phyloP scores from a whole-genome alignment of 2,797 vertebrate species.

The Anniella stebbinsi region DNA sequence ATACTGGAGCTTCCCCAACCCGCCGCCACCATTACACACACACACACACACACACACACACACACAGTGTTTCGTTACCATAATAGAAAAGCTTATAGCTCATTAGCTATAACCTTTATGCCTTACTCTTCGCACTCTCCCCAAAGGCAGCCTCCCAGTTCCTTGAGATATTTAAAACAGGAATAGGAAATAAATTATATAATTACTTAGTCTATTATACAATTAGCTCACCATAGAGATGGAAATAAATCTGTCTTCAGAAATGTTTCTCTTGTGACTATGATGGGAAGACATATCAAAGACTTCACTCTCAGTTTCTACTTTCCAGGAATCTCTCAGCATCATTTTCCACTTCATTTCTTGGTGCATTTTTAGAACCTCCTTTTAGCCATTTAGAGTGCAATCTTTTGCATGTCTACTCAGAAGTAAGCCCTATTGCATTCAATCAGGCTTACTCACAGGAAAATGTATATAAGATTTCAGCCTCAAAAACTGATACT shows the following conservation, averaged over 20 bases:
- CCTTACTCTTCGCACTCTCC: conserved; percentile 30
- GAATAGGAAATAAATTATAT: conserved; percentile 50
- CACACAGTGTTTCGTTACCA: conserved; percentile 1
- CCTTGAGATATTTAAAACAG: conserved; percentile 46
- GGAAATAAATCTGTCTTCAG: conserved; percentile 46
- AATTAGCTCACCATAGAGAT: conserved; percentile 49
- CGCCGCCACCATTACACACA: background rate
- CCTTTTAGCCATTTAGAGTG: background rate
- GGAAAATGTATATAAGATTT: no score
- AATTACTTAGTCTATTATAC: conserved; percentile 46
- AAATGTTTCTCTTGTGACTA: conserved; percentile 10
- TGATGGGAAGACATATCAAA: conserved; percentile 10
- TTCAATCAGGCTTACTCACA: no score
- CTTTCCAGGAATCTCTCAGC: conserved; percentile 13
- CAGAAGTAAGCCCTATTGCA: no score
- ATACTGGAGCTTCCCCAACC: background rate
- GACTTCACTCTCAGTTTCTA: background rate
- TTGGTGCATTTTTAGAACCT: background rate
- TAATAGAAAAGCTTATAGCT: conserved; percentile 23
- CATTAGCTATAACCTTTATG: conserved; percentile 46
- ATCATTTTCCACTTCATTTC: conserved; percentile 12
- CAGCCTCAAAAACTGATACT: background rate
- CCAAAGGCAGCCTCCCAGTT: conserved; percentile 37
- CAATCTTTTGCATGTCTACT: no score
- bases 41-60: background rate